Evolutionary conservation across 2,113 vertebrate species (phyloP), one percentile per base, ranked within the genome.

Genomic region (Aspiorhynchus laticeps): DNA sequence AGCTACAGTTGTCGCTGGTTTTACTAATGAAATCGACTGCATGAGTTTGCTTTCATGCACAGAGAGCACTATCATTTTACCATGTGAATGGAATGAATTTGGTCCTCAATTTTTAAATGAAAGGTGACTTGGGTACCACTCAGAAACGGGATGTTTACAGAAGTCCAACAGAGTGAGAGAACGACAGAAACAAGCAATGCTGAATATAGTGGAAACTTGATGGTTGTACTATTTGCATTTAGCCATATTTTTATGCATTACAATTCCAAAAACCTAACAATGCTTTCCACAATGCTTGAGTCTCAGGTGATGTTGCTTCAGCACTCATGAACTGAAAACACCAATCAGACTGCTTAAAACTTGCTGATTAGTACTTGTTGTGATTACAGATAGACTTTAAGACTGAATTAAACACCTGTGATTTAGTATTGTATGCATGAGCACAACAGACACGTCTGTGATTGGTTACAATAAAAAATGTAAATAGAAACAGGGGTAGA

Each of bases 11-110:
- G 36, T 38, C 10, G 4, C 69, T 73, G 69, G 69, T 73, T 71
- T 71, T 71, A 71, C 67, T 71, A 73, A 73, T 38, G 9, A 73
- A 73, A 73, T 73, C 2, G 36, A 73, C 69, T 73, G 33, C 33
- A 73, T 38, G 15, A 41, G 36, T 73, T 24, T 73, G 33, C 69
- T 73, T 73, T 73, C 69, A 73, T 73, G 69, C 36, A 41, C 19
- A 73, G 69, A 24, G 19, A 73, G 33, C 69, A 12, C 36, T 73
- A 41, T 73, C 3, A 38, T 73, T 38, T 73, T 9, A 24, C 19
- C 69, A 24, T 19, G 19, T 73, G 69, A 33, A 73, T 38, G 67
- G 17, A 71, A 71, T 38, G 3, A 71, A 71, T 71, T 71, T 38
- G 56, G 33, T 38, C 19, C 33, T 38, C 17, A 38, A 71, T 21